These are phyloP conservation scores for Meleagris gallopavo DNA, from an alignment of 2,113 vertebrate species.

Conservation along the genomic window DNA sequence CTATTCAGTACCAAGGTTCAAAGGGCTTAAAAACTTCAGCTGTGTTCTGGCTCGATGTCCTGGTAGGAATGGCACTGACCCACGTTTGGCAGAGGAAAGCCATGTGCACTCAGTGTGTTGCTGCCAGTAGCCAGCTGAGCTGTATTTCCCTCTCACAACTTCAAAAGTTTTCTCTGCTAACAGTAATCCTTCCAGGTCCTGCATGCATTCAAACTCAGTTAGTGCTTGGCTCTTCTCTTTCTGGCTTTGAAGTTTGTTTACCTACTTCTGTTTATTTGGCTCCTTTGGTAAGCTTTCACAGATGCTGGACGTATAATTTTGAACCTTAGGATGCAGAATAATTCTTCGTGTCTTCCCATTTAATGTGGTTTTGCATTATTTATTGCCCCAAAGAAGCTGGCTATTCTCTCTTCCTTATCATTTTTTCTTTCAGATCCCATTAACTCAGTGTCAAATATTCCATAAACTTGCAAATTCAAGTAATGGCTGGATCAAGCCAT, in stretches of 20 bases:
- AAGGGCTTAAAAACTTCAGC: background rate
- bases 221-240: background rate
- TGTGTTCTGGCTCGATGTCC: background rate
- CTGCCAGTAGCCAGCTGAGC: background rate
- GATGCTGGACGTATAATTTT: background rate
- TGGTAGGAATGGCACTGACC: background rate
- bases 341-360: background rate
- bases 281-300: background rate
- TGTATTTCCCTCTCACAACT: background rate
- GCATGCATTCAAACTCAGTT: background rate
- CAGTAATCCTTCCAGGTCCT: background rate
- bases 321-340: background rate
- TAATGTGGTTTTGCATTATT: background rate
- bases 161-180: background rate
- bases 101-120: rapidly evolving
- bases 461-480: slow-evolving; percentile 36
- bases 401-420: background rate
- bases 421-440: background rate
- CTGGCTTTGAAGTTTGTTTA: background rate
- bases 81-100: background rate
- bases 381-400: background rate
- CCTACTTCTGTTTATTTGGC: background rate
- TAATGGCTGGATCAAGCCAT: background rate
- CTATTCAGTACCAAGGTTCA: background rate
- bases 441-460: slow-evolving; percentile 34